phyloP scores from a whole-genome alignment of 1,140 invertebrate genomes.

The Drosophila albomicans region DNA sequence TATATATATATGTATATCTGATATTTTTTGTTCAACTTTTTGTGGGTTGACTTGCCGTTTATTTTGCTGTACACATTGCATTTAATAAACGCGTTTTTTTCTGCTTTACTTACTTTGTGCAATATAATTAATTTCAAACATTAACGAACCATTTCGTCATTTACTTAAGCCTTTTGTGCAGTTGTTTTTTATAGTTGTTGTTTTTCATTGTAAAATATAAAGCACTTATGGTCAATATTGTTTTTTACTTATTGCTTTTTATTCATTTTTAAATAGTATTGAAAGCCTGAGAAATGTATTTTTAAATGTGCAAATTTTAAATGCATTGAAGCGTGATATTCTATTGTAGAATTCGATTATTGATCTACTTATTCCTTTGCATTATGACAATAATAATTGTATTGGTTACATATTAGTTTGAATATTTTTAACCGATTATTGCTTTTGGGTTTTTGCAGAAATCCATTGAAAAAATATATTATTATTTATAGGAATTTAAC shows the following conservation, averaged over 20 bases:
- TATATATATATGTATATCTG: constrained; percentile 13
- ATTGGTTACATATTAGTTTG: too few species aligned
- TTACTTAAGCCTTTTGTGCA: constrained; percentile 56
- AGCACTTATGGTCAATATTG: constrained; percentile 20
- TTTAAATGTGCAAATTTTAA: not conserved
- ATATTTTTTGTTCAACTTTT: constrained; percentile 37
- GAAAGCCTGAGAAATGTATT: not conserved
- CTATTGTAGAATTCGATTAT: not conserved
- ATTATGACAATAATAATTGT: too few species aligned
- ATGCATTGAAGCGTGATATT: not conserved
- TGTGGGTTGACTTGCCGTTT: constrained; percentile 54
- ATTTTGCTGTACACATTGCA: constrained; percentile 59
- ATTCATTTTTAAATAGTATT: not conserved
- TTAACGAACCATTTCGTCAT: constrained; percentile 75
- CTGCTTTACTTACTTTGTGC: constrained; percentile 51
- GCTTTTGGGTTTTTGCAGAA: too few species aligned
- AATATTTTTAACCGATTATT: too few species aligned
- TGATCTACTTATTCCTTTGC: too few species aligned
- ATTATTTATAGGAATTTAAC: too few species aligned
- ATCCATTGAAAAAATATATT: too few species aligned
- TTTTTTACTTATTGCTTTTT: constrained; percentile 7
- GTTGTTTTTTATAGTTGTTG: constrained; percentile 9
- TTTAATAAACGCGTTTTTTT: constrained; percentile 51
- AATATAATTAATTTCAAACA: constrained; percentile 71
- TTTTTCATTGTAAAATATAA: constrained; percentile 25